These are phyloP conservation scores for Tamandua tetradactyla DNA, from an alignment of 2,797 vertebrate genomes.

Conservation along the genomic window DNA sequence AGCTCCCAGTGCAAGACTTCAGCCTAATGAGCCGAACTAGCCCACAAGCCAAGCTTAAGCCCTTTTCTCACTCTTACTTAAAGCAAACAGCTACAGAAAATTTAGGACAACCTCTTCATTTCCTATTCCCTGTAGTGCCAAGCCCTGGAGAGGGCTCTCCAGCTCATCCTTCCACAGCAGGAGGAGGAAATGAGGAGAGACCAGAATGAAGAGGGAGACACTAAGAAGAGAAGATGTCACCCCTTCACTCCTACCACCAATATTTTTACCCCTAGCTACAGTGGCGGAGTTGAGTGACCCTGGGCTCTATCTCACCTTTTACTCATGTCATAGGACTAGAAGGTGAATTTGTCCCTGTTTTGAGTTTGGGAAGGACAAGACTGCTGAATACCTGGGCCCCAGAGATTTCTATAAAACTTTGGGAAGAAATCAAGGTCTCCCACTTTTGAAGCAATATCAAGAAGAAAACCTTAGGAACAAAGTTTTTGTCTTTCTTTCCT, in stretches of 20 bases:
- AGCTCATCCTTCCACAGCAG: background rate
- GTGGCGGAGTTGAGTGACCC: background rate
- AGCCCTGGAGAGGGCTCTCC: background rate
- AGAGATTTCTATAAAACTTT: background rate
- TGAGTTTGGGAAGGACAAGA: background rate
- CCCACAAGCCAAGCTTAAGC: background rate
- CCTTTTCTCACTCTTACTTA: background rate
- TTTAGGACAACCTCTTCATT: background rate
- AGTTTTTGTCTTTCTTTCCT: background rate
- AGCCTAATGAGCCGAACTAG: background rate
- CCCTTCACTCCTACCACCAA: accelerated
- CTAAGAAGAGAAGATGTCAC: background rate
- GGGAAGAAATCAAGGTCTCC: background rate
- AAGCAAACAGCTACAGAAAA: background rate
- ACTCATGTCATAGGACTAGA: background rate
- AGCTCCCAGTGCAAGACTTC: background rate
- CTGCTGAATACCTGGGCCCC: background rate
- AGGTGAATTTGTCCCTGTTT: background rate
- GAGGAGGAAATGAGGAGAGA: background rate
- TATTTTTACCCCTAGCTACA: background rate
- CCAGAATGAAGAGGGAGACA: background rate
- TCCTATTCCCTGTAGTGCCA: background rate
- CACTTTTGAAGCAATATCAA: background rate
- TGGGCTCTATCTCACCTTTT: background rate
- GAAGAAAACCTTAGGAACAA: background rate